Evolutionary conservation across 2,113 vertebrate genomes (phyloP), one percentile per base, ranked within the genome.

Genomic region (Nipponia nippon): DNA sequence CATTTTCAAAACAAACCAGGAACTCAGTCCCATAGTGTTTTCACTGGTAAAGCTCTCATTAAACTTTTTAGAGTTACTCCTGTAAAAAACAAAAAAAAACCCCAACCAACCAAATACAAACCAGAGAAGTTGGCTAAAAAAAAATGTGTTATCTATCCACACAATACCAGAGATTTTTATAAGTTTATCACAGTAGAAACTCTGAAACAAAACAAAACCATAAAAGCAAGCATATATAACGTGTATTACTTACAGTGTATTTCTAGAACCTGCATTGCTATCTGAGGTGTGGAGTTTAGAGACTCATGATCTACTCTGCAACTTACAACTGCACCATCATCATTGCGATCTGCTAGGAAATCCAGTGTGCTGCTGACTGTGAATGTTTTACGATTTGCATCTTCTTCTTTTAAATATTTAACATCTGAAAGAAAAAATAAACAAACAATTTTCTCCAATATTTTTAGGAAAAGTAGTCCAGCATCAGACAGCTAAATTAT

Each of bases 251-350:
- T 98, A 99, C 99, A 99, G 98, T 99, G 99, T 97, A 99, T 99
- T 98, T 99, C 99, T 98, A 99, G 98, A 95, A 99, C 99, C 97
- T 99, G 99, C 50, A 98, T 99, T 93, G 99, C 99, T 98, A 99
- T 98, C 97, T 99, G 99, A 56, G 99, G 99, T 83, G 98, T 98
- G 44, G 99, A 98, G 38, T 98, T 98, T 95, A 99, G 98, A 38
- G 99, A 98, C 85, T 99, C 98, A 3, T 99, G 99, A 94, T 99
- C 99, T 93, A 99, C 99, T 94, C 99, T 99, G 98, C 99, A 99
- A 97, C 99, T 99, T 91, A 99, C 98, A 5, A 99, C 98, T 59
- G 98, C 99, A 9, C 99, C 99, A 17, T 99, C 99, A 11, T 99
- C 99, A 55, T 96, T 98, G 62, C 98, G 98, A 92, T 99, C 99